Conservation (phyloP, 2,888 invertebrate species). For the Lochmaea crataegi region DNA sequence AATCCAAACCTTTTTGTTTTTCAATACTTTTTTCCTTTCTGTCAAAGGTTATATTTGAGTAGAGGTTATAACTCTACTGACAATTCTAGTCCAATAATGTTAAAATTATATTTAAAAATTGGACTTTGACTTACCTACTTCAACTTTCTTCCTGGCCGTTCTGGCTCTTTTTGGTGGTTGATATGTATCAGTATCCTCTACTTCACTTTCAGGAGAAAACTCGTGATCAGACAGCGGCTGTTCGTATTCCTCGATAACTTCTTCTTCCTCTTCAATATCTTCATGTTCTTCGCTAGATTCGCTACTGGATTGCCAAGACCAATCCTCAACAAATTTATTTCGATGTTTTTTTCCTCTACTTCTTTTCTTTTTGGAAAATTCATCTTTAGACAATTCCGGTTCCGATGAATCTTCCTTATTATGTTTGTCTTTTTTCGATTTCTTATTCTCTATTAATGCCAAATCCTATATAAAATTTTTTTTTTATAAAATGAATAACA, state of each 20-base stretch:
- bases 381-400: neutral
- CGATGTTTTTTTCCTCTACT: slow-evolving; percentile 60
- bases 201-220: slow-evolving; percentile 91
- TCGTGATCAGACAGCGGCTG: slow-evolving; percentile 81
- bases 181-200: slow-evolving; percentile 72
- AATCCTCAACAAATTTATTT: slow-evolving; percentile 66
- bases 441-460: slow-evolving; percentile 42
- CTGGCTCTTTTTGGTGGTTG: slow-evolving; percentile 85
- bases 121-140: slow-evolving; percentile 26
- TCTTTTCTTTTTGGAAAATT: slow-evolving; percentile 55
- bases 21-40: no score
- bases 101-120: neutral
- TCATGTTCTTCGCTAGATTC: slow-evolving; percentile 66
- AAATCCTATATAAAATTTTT: neutral
- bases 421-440: slow-evolving; percentile 49
- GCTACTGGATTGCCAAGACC: slow-evolving; percentile 73
- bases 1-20: no score
- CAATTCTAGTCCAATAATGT: no score
- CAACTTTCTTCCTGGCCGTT: slow-evolving; percentile 77
- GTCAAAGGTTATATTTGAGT: no score
- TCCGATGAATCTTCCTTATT: slow-evolving; percentile 22
- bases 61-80: no score
- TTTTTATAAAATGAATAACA: neutral
- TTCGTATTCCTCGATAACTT: slow-evolving; percentile 58
- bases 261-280: slow-evolving; percentile 64